These are phyloP conservation scores for Meriones unguiculatus DNA, from an alignment of 2,113 vertebrate species.

Conservation along the genomic window DNA sequence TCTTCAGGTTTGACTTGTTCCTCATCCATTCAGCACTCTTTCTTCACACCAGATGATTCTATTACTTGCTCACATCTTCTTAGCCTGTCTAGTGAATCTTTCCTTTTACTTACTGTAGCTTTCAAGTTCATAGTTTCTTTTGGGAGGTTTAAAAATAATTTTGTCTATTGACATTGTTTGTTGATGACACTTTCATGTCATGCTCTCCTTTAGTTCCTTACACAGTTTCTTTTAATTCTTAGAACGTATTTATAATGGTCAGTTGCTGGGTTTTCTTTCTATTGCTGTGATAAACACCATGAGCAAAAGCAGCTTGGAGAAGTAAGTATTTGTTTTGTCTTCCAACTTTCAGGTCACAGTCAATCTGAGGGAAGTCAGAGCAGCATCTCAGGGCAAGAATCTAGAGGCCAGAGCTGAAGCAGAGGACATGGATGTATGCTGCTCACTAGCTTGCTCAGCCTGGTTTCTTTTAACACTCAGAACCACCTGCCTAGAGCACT, in stretches of 20 bases:
- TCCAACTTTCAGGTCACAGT: not conserved
- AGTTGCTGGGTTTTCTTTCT: not conserved
- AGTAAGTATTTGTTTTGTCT: not conserved
- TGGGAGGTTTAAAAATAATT: not conserved
- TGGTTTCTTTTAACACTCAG: not conserved
- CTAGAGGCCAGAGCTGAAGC: not conserved
- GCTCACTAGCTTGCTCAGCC: not conserved
- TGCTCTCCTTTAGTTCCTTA: not conserved
- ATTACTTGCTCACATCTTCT: not conserved
- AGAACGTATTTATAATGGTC: not conserved
- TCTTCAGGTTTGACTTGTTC: not conserved
- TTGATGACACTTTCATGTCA: not conserved
- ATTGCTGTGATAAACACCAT: not conserved
- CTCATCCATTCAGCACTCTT: not conserved
- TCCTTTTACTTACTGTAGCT: not conserved
- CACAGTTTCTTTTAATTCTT: not conserved
- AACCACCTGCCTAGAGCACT: not conserved
- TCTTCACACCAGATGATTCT: not conserved
- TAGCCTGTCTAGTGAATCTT: not conserved
- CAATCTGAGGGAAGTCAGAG: not conserved
- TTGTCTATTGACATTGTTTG: not conserved
- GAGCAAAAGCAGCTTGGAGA: not conserved
- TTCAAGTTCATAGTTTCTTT: not conserved
- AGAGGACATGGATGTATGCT: rapidly evolving
- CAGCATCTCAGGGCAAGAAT: not conserved